Base-by-base conservation (phyloP, 1,140 invertebrate species). In the Cardiocondyla obscurior region DNA sequence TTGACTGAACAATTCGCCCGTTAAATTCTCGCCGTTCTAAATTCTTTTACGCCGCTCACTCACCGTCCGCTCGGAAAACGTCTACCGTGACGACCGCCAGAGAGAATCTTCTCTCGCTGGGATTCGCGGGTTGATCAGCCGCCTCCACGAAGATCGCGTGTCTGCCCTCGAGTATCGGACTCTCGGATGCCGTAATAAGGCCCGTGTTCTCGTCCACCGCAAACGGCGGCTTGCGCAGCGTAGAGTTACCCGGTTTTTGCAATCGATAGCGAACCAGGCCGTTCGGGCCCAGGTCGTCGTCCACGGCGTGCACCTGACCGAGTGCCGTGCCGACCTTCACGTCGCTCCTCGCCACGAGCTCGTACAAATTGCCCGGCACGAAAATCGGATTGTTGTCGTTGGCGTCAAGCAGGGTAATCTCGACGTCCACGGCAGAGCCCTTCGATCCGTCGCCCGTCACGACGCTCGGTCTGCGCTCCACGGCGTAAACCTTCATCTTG, bases 321-420 rank as follows among this genome's bases (percentile, higher is more conserved):
- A 98, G 95, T 12, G 96, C 94, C 28, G 96, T 95, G 6, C 96
- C 96, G 30, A 96, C 90, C 79, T 95, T 95, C 0, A 95, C 95
- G 76, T 97, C 96, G 16, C 96, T 96, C 57, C 95, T 95, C 0
- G 97, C 95, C 42, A 95, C 94, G 81, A 98, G 96, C 82, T 97
- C 96, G 88, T 98, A 98, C 0, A 98, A 92, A 91, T 98, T 98
- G 55, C 95, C 96, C 0, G 97, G 97, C 14, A 97, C 94, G 89
- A 98, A 98, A 8, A 96, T 96, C 0, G 97, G 97, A 89, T 97
- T 98, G 89, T 98, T 98, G 82, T 98, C 97, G 92, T 98, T 98
- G 8, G 97, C 97, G 91, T 98, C 97, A 0, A 98, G 93, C 22
- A 98, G 90, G 0, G 97, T 97, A 0, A 98, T 96, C 93, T 97